A percentile compares a stretch with the other conserved stretches of the same genome.
Conservation (phyloP, 2,797 vertebrate species). For the Odontamblyopus rebecca region DNA sequence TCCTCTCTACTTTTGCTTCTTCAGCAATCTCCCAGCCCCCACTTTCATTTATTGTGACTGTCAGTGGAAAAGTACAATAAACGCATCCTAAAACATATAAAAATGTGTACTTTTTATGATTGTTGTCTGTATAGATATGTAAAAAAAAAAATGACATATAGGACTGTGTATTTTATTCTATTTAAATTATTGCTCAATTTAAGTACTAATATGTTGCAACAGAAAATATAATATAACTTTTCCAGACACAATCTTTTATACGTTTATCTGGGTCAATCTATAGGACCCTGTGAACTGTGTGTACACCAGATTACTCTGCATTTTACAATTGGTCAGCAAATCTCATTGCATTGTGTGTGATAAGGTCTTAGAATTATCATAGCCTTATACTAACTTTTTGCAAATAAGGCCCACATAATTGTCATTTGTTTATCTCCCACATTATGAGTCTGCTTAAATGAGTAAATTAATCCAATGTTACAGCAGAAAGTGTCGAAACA, state of each 20-base stretch:
- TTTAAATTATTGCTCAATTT: not conserved
- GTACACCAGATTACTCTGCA: no score
- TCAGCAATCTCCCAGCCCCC: slow-evolving; percentile 51
- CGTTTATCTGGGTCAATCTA: not conserved
- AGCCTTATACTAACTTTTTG: no score
- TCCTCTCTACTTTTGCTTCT: slow-evolving; percentile 53
- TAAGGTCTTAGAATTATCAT: no score
- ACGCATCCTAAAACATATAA: not conserved
- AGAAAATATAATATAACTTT: no score
- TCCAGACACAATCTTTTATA: not conserved
- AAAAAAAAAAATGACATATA: no score
- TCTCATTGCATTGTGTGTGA: no score
- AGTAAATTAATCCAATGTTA: not conserved
- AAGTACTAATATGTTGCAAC: no score
- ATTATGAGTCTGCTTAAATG: slow-evolving; percentile 6
- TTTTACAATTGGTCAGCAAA: no score
- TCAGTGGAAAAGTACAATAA: not conserved
- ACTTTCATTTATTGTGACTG: slow-evolving; percentile 11
- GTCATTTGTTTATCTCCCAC: not conserved
- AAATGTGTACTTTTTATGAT: not conserved
- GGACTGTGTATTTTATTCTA: no score
- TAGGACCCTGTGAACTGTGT: not conserved
- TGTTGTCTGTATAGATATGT: not conserved
- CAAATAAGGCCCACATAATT: not conserved
- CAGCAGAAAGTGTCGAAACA: not conserved